Base-by-base conservation (phyloP, 2,113 vertebrate species). In the Pterocles burchelli region DNA sequence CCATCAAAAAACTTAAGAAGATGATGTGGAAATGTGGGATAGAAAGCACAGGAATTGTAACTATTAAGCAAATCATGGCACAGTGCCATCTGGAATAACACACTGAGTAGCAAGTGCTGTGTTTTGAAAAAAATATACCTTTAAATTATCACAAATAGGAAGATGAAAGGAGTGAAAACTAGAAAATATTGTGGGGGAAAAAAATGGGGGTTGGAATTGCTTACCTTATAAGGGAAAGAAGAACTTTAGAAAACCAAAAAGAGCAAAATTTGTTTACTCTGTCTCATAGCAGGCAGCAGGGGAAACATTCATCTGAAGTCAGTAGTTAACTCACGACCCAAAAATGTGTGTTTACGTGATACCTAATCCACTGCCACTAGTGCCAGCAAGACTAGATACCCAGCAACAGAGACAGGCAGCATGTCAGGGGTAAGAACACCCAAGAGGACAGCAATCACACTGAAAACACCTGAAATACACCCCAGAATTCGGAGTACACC, bases 331-430 rank as follows among this genome's bases (percentile, higher is more conserved):
- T 79, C 51, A 59, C 38, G 38, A 51, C 15, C 31, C 58, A 59
- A 78, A 81, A 67, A 12, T 0, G 8, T 24, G 38, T 11, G 34
- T 75, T 75, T 63, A 46, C 6, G 12, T 31, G 48, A 59, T 7
- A 38, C 16, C 14, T 59, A 79, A 73, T n/a, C 72, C 29, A 16
- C 62, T 57, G 36, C 41, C 83, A 68, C 65, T 7, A 46, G 13
- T 31, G 45, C 62, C 82, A 85, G 36, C 45, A 57, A 68, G 26
- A 52, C 63, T 5, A 13, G 46, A 61, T 8, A 62, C 25, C 6
- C 1, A 66, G 46, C 62, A 54, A 62, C 46, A 41, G 2, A 0
- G 0, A 76, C 51, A 31, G 48, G 25, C 31, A 29, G 17, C 0
- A 0, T 3, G 0, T n/a, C 36, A 41, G 0, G 2, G 45, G 25